Percentiles rank a stretch among this genome's conserved stretches.
phyloP scores from a whole-genome alignment of 2,888 invertebrate genomes.

The Amphimallon solstitiale region DNA sequence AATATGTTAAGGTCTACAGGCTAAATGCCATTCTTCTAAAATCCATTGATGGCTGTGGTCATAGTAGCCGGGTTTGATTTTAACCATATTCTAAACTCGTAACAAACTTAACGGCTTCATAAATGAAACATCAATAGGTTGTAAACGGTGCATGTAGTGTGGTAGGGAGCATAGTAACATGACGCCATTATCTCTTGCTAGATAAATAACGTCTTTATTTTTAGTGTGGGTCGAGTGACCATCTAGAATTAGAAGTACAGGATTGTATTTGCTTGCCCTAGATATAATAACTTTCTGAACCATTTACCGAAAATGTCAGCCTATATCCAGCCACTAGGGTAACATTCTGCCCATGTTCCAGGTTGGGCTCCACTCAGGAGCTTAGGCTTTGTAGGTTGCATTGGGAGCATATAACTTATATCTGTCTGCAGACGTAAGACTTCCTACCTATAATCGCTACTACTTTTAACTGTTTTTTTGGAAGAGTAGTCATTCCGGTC shows the following conservation, averaged over 20 bases:
- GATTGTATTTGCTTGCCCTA: neutral
- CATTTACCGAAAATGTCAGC: neutral
- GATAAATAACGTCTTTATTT: too few species aligned
- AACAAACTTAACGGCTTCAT: too few species aligned
- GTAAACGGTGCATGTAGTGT: too few species aligned
- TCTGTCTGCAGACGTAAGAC: neutral
- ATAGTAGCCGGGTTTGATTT: too few species aligned
- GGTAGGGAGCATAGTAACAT: too few species aligned
- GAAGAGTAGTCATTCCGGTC: neutral
- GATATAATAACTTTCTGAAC: constrained; percentile 3
- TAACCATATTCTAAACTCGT: too few species aligned
- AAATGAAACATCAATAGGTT: too few species aligned
- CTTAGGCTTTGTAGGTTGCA: neutral
- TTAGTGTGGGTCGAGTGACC: neutral
- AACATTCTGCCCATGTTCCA: neutral
- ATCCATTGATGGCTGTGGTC: too few species aligned
- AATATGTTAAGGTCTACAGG: too few species aligned
- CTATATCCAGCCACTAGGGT: neutral
- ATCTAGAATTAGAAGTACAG: neutral
- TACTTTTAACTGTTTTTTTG: neutral
- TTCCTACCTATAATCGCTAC: neutral
- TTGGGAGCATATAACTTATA: neutral
- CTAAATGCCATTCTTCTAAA: too few species aligned
- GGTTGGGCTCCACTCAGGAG: neutral
- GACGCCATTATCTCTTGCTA: too few species aligned